Base-by-base conservation (phyloP, 2,888 invertebrate species). In the Caenorhabditis parvicauda region DNA sequence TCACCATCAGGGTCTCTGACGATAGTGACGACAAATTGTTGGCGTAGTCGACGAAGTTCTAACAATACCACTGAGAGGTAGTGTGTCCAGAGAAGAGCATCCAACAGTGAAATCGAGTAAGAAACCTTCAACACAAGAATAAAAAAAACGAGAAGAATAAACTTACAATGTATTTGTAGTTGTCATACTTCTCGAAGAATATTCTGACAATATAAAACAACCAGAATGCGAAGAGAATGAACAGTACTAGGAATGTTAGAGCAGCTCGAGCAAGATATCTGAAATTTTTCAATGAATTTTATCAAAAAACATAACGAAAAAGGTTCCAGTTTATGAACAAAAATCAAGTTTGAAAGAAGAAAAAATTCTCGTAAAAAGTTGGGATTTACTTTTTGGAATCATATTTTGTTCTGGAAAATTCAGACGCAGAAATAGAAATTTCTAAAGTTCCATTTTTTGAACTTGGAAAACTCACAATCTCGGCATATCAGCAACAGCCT, bases 181-280 rank as follows among this genome's bases (percentile, higher is more conserved):
- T 63, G 7, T 60, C 50, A 37, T 70, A 61, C 46, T 78, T 77
- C 52, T 82, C 81, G 52, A 85, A 82, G 57, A 84, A 76, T 42
- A 86, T 84, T 83, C 95, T 91, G 48, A 95, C 93, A 76, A 91
- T 88, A 82, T 95, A 98, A 84, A 98, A 98, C 19, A 98, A 85
- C 96, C 98, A 98, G 84, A 92, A 96, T 3, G 94, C 90, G 83
- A 95, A 92, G 64, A 90, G 90, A 82, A 94, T 90, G 14, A 98
- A 88, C 38, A 92, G 88, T 35, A 93, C 69, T 19, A 78, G 64
- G 17, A 76, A 55, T 14, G 70, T 64, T 43, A 79, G 63, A 0
- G 72, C 66, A 5, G 75, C 76, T 50, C 79, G 56, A 0, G 70
- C 58, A 32, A 76, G 57, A 28, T 70, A 70, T 39, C 58, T 63